Evolutionary conservation across 2,888 invertebrate genomes (phyloP), one percentile per base, ranked within the genome.

Genomic region (Tillus elongatus): DNA sequence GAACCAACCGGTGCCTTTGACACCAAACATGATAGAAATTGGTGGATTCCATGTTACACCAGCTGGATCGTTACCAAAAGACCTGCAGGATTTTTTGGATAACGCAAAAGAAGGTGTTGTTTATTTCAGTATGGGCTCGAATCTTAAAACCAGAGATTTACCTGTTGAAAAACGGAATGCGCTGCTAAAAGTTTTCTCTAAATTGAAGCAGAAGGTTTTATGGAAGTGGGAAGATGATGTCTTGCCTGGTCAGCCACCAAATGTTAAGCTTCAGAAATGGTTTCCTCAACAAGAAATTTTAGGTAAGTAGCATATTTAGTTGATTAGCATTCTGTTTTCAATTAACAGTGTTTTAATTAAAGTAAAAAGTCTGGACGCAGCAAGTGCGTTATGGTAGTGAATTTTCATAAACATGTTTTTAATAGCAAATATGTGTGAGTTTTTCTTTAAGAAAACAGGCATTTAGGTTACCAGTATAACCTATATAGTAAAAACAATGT

Each of bases 211-310:
- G 43, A 73, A 70, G 4, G 71, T 82, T 1, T 52, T 82, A 13
- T 79, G 79, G 79, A 82, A 82, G 63, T 82, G 77, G 75, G 78
- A 80, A 47, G 71, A 71, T 0, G 68, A 72, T 13, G 37, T 38
- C 14, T 40, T 57, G 11, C 51, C 53, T n/a, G 47, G 49, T 3
- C 44, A 51, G 26, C 62, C 65, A 2, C 42, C 50, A 9, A 69
- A 70, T 46, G 57, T 74, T 0, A 58, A 58, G 45, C 50, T 65
- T 8, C 45, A 43, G 3, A 53, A 49, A 27, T 60, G 60, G 60
- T 43, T 58, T 28, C 58, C 60, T 13, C 60, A 60, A 41, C 44
- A 51, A 16, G 58, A 55, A 37, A 45, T 58, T 27, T 43, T 60
- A 27, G 56, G 57, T 57, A 45, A 35, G 35, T 35, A 30, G 10